Percentiles rank a stretch among this genome's conserved stretches.
phyloP scores from a whole-genome alignment of 2,888 invertebrate genomes.

The Volucella bombylans region DNA sequence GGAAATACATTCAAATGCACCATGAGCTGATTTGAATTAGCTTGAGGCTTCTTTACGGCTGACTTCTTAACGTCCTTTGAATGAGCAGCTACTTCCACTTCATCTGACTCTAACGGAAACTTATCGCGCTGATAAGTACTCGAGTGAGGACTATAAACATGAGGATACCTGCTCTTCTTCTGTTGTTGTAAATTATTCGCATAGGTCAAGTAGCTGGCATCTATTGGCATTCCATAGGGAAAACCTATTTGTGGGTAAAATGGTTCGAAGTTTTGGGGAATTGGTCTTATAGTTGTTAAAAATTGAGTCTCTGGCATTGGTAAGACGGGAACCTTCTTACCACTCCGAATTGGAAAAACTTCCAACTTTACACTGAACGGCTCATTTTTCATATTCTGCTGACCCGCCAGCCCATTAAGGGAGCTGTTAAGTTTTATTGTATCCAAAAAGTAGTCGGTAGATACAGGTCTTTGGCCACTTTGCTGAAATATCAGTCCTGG shows the following conservation, averaged over 20 bases:
- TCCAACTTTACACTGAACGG: constrained; percentile 87
- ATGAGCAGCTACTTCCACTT: constrained; percentile 39
- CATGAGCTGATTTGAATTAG: constrained; percentile 84
- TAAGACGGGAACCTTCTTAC: constrained; percentile 72
- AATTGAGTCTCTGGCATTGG: constrained; percentile 39
- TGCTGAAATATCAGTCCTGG: constrained; percentile 74
- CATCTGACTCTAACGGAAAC: constrained; percentile 75
- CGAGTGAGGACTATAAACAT: constrained; percentile 64
- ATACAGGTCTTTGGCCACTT: constrained; percentile 80
- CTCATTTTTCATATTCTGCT: constrained; percentile 80
- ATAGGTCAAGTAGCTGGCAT: constrained; percentile 68
- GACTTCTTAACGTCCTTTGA: constrained; percentile 48
- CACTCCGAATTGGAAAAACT: constrained; percentile 85
- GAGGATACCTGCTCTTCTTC: constrained; percentile 59
- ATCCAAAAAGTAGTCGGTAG: constrained; percentile 75
- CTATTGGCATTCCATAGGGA: constrained; percentile 73
- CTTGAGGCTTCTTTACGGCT: constrained; percentile 72
- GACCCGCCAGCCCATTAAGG: constrained; percentile 8
- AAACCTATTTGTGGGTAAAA: constrained; percentile 51
- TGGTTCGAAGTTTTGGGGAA: constrained; percentile 45
- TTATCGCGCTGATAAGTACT: constrained; percentile 76
- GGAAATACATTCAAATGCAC: constrained; percentile 87
- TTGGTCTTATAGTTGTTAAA: constrained; percentile 53
- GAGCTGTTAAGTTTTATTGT: constrained; percentile 48
- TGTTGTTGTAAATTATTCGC: constrained; percentile 15